These are phyloP conservation scores for Deilephila elpenor DNA, from an alignment of 2,888 invertebrate species.

Conservation along the genomic window DNA sequence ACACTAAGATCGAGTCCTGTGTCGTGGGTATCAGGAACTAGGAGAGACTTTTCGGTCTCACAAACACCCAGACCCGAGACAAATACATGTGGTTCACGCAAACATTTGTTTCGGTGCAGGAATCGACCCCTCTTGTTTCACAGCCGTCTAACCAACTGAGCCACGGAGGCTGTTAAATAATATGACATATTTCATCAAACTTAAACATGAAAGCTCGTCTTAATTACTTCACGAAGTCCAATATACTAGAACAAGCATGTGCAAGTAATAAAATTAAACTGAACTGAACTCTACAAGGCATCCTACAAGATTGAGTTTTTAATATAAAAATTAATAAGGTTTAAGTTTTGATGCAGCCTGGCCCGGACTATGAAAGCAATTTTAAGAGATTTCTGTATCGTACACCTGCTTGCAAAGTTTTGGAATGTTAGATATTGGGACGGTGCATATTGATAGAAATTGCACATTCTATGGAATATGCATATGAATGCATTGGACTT, in stretches of 20 bases:
- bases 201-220: background rate
- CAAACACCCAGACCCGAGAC: too few species aligned
- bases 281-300: background rate
- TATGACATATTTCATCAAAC: background rate
- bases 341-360: background rate
- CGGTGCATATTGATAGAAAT: background rate
- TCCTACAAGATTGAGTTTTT: background rate
- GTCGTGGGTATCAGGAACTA: too few species aligned
- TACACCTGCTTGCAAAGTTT: conserved; percentile 53
- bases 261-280: background rate
- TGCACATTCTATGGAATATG: too few species aligned
- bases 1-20: too few species aligned
- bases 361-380: conserved; percentile 31
- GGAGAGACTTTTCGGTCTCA: too few species aligned
- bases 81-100: too few species aligned
- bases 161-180: too few species aligned
- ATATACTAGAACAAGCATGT: background rate
- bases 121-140: too few species aligned
- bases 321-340: conserved; percentile 16
- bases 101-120: too few species aligned
- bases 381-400: conserved; percentile 31
- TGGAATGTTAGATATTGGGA: background rate
- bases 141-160: too few species aligned
- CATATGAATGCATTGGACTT: too few species aligned
- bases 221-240: background rate